Evolutionary conservation across 1,140 invertebrate species (phyloP), one percentile per base, ranked within the genome.

Genomic region (Microvelia longipes): DNA sequence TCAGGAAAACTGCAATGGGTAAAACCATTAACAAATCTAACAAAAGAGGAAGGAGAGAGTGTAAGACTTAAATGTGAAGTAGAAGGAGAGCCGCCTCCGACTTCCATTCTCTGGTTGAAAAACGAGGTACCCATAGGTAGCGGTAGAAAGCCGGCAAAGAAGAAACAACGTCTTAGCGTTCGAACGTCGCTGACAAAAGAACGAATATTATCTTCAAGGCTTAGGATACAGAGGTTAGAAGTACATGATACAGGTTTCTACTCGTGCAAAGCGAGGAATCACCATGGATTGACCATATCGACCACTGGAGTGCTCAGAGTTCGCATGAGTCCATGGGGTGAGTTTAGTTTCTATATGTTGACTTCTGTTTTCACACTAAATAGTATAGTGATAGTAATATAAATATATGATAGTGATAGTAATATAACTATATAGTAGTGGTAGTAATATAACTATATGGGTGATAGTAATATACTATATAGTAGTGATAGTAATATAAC

Each of bases 181-280:
- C 72, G 35, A 68, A 73, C 68, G 1, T 68, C 68, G 1, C 66
- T 68, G 5, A 15, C 35, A 15, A 62, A 64, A 35, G 28, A 26
- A 19, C 28, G 68, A 64, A 66, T 29, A 70, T 70, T 80, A 25
- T 80, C 78, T 1, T 84, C 84, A 0, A 76, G 80, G 27, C 78
- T 91, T 26, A 81, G 83, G 66, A 87, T 91, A 70, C 78, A 76
- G 35, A 81, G 85, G 67, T 74, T 88, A 61, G 85, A 88, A 71
- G 80, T 83, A 19, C 83, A 85, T 69, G 89, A 91, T 77, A 83
- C 82, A 35, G 88, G 87, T 25, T 87, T 83, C 78, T 89, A 90
- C 75, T 83, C 82, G n/a, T 90, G 89, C 78, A 82, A 85, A 69
- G 87, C 84, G 0, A 78, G 75, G 50, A 88, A 87, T 73, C 83